Evolutionary conservation across 1,140 invertebrate species (phyloP).

Genomic region (Notospermus geniculatus): DNA sequence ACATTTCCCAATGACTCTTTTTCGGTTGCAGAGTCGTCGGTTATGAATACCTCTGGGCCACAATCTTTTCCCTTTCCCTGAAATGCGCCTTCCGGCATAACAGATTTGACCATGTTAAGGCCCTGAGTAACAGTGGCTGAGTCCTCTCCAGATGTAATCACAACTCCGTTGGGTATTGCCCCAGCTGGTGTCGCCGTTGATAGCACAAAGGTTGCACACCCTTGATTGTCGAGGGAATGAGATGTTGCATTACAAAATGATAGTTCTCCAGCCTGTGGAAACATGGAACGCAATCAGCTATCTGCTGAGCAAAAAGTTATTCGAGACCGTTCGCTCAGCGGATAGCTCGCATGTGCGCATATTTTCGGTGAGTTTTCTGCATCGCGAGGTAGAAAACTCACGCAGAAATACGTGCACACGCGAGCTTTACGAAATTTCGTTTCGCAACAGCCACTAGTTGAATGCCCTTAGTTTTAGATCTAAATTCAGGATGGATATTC

Average conservation of each 20-base stretch:
- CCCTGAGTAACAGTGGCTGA: neutral
- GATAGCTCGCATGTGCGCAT: no score
- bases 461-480: constrained; percentile 1
- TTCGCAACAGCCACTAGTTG: constrained; percentile 8
- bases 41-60: neutral
- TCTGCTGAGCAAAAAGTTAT: no score
- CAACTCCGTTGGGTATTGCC: neutral
- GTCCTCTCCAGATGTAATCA: neutral
- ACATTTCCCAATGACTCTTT: neutral
- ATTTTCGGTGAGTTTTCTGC: no score
- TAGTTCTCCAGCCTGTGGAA: neutral
- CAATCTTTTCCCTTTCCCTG: neutral
- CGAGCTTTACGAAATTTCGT: neutral
- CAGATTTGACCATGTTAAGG: neutral
- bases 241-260: neutral
- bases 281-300: neutral
- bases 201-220: neutral
- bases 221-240: neutral
- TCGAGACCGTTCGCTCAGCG: no score
- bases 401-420: no score
- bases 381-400: no score
- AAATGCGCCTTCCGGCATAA: neutral
- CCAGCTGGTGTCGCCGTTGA: neutral
- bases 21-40: constrained; percentile 1
- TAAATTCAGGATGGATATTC: neutral